These are phyloP conservation scores for Serilophus lunatus DNA, from an alignment of 2,113 vertebrate genomes.

Conservation along the genomic window DNA sequence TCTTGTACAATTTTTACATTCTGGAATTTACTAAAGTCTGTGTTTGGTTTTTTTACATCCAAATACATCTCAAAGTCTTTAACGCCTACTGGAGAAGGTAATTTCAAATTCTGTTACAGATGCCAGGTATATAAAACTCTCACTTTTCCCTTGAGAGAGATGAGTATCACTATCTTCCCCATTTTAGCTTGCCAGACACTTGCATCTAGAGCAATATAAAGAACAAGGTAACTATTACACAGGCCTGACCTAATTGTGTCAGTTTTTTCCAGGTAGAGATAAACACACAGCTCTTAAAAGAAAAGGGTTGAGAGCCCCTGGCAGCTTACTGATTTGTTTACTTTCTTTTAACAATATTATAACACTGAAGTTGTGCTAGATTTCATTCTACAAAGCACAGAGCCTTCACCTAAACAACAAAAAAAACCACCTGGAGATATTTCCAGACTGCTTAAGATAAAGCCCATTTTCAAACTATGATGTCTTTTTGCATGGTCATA, in stretches of 20 bases:
- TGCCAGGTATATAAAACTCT: neutral
- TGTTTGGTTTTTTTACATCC: neutral
- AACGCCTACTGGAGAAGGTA: neutral
- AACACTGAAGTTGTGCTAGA: neutral
- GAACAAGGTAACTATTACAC: slow-evolving; percentile 4
- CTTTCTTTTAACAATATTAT: neutral
- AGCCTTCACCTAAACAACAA: neutral
- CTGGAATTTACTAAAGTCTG: neutral
- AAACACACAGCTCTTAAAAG: neutral
- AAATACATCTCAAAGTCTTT: neutral
- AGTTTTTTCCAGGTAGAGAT: neutral
- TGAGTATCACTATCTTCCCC: neutral
- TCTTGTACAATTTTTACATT: neutral
- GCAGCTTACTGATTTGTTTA: slow-evolving; percentile 39
- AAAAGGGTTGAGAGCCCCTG: neutral
- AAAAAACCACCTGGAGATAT: neutral
- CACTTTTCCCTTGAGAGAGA: neutral
- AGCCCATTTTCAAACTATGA: neutral
- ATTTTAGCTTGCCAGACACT: slow-evolving; percentile 2
- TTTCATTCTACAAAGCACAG: neutral
- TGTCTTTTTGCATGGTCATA: neutral
- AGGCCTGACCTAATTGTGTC: slow-evolving; percentile 41
- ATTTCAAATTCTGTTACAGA: neutral
- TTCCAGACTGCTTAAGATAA: neutral
- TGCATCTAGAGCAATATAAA: neutral